Evolutionary conservation across 2,113 vertebrate genomes (phyloP), one percentile per base, ranked within the genome.

Genomic region (Chaetops frenatus): DNA sequence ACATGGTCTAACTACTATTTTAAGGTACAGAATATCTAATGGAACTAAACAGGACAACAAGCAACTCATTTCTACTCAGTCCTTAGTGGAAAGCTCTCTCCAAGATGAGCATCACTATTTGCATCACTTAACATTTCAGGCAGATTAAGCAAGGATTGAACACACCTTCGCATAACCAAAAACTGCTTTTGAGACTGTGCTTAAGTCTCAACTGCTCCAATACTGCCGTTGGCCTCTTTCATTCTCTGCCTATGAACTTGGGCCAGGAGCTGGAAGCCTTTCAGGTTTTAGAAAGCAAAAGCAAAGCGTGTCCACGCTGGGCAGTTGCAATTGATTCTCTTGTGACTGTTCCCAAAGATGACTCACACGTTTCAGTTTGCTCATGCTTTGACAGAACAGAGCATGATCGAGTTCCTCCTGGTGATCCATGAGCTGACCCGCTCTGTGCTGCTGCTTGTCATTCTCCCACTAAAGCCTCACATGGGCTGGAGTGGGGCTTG

Each of bases 401-500:
- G 47, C 54, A 57, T 8, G 23, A 90, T 56, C 10, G 67, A 74
- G 65, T 25, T 53, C 54, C 70, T 74, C 38, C 38, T 86, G 3
- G 3, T 61, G 85, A 74, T 67, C 87, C 11, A 6, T 0, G 0
- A 62, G 73, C 36, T 78, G 47, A 65, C 82, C 62, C 72, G 40
- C 83, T 66, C 31, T 7, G 81, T 44, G 81, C 81, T 85, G 78
- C 71, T 58, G 64, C 53, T 48, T 7, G 1, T 57, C 62, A 50
- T 33, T 35, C 67, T 54, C 81, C 16, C 76, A 38, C 35, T 12
- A 38, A 73, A 95, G 20, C 35, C 53, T 90, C 53, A 15, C 1
- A 0, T 1, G 2, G 53, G 50, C 40, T 54, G 66, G 42, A 57
- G 50, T 3, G 1, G 42, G 54, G 31, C n/a, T 64, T 0, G 0